Evolutionary conservation across 2,113 vertebrate species (phyloP).

Genomic region (Chrysochloris asiatica): DNA sequence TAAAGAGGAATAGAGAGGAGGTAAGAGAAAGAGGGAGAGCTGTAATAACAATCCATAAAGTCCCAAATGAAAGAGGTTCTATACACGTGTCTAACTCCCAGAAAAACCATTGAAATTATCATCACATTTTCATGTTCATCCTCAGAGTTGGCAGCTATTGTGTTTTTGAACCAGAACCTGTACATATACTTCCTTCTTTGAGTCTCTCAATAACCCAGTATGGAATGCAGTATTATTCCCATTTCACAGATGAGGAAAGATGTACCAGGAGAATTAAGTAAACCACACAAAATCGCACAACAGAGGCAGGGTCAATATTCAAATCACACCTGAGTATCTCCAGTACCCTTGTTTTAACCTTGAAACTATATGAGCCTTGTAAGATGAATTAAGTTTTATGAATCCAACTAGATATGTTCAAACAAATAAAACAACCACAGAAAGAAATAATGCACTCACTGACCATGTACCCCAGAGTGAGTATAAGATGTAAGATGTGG

Average conservation of each 20-base stretch:
- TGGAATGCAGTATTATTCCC: background rate
- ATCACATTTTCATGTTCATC: background rate
- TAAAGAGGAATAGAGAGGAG: background rate
- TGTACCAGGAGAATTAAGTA: background rate
- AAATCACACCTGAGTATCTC: background rate
- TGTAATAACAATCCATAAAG: background rate
- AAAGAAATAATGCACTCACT: background rate
- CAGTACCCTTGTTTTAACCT: background rate
- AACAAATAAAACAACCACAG: background rate
- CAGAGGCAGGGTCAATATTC: background rate
- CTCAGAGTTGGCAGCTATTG: background rate
- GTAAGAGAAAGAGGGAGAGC: background rate
- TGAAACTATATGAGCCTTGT: background rate
- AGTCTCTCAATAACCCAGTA: background rate
- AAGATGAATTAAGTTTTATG: background rate
- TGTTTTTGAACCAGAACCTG: background rate
- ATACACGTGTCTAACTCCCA: background rate
- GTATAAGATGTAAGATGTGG: background rate
- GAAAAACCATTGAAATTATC: background rate
- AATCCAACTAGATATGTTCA: background rate
- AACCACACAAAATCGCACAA: background rate
- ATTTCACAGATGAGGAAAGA: slow-evolving; percentile 10
- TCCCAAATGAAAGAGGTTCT: background rate
- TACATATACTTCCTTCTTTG: background rate
- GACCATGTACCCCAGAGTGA: background rate